Evolutionary conservation across 2,113 vertebrate genomes (phyloP), one percentile per base, ranked within the genome.

Genomic region (Lanius ludovicianus): DNA sequence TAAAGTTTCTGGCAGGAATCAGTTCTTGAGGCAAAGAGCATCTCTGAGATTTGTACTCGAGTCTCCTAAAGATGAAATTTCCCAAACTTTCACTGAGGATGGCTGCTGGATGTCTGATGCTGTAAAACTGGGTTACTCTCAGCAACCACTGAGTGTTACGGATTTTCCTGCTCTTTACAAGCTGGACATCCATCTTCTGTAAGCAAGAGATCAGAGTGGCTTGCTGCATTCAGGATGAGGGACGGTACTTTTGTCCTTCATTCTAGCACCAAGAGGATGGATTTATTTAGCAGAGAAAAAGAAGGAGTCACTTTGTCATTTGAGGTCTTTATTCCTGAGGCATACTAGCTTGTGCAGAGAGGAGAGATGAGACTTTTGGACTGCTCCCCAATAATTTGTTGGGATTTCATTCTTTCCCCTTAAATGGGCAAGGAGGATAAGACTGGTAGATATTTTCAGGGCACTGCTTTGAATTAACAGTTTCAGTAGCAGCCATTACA

Each of bases 321-420:
- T 89, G 62, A 73, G 14, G 9, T 42, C 52, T n/a, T 87, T 80
- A 42, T 35, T 90, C 25, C 47, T 78, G 35, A 84, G 67, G 41
- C 22, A 44, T 65, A 23, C 15, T 85, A 65, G 18, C 22, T 75
- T 59, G 23, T 41, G 10, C 30, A 56, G 65, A 69, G 13, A 89
- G 24, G 10, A 95, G 37, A 93, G 47, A 81, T 52, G 64, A 67
- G 59, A 33, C 33, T 93, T 90, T 87, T 94, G 94, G 95, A 94
- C 59, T 65, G n/a, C 15, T 84, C 90, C 81, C 57, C 75, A 85
- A 70, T 68, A 95, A 65, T 77, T 69, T 2, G 0, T 50, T 57
- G 50, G 22, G 91, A 84, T 94, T 95, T 95, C 89, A 95, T 94
- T 96, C 64, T 79, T 94, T 93, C 87, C 60, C 89, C 87, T 93